These are phyloP conservation scores for Pterocles orientalis DNA, from an alignment of 2,113 vertebrate species.

Conservation along the genomic window DNA sequence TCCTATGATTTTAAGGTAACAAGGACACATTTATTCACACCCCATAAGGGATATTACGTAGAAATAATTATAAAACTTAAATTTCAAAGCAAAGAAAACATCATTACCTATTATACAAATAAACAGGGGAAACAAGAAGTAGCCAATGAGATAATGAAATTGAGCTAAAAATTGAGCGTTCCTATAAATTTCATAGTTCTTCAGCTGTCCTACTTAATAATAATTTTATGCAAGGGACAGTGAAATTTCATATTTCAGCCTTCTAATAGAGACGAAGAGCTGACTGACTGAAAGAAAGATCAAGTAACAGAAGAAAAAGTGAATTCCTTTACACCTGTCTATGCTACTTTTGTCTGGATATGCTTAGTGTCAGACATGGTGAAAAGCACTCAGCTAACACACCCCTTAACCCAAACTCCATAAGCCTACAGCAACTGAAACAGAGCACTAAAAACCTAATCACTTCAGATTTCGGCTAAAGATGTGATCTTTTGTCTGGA, in stretches of 20 bases:
- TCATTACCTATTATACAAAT: not conserved
- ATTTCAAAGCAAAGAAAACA: not conserved
- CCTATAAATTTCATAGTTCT: not conserved
- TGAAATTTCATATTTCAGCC: not conserved
- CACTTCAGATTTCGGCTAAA: not conserved
- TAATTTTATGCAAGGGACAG: not conserved
- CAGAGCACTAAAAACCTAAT: not conserved
- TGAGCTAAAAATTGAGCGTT: not conserved
- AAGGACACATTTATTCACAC: not conserved
- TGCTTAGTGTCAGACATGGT: accelerated
- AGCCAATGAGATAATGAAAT: not conserved
- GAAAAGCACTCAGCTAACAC: accelerated
- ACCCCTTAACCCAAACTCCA: not conserved
- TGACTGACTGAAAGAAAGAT: not conserved
- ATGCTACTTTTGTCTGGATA: not conserved
- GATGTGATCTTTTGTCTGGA: not conserved
- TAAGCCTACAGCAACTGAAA: not conserved
- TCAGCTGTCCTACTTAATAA: not conserved
- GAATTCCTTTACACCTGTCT: not conserved
- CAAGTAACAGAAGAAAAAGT: not conserved
- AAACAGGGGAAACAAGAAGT: not conserved
- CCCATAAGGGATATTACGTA: not conserved
- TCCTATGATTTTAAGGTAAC: not conserved
- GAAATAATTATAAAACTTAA: not conserved
- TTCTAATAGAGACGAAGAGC: not conserved